These are phyloP conservation scores for Emydoidea blandingii DNA, from an alignment of 2,797 vertebrate genomes.

Conservation along the genomic window DNA sequence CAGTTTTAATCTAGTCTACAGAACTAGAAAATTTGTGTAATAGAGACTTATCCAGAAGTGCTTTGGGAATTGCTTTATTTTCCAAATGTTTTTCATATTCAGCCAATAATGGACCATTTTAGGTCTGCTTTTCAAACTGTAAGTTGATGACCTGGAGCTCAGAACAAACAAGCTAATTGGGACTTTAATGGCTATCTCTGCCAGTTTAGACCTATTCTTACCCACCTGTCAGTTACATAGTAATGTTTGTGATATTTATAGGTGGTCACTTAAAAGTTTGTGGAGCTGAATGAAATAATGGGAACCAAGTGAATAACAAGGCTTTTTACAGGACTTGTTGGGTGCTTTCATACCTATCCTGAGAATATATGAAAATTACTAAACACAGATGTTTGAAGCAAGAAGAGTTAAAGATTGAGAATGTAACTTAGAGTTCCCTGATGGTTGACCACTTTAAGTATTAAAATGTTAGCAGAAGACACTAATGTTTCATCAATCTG, in stretches of 20 bases:
- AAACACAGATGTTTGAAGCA: neutral
- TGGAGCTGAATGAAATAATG: neutral
- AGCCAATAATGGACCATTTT: neutral
- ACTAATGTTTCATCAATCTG: neutral
- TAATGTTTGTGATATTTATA: accelerated
- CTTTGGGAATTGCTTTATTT: conserved; percentile 40
- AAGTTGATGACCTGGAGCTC: neutral
- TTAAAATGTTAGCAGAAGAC: neutral
- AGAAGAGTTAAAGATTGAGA: neutral
- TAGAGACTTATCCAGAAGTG: conserved; percentile 65
- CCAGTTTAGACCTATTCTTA: neutral
- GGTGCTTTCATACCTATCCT: neutral
- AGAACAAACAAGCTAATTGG: neutral
- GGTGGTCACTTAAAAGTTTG: neutral
- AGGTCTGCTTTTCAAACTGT: neutral
- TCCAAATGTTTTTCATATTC: neutral
- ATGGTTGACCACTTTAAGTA: neutral
- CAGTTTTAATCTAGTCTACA: conserved; percentile 39
- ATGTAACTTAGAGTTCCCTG: neutral
- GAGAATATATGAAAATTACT: neutral
- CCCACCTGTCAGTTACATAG: neutral
- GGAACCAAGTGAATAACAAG: neutral
- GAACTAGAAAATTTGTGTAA: conserved; percentile 43
- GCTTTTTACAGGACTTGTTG: neutral
- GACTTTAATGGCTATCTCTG: neutral